Evolutionary conservation across 2,113 vertebrate species (phyloP).

Genomic region (Nematolebias whitei): DNA sequence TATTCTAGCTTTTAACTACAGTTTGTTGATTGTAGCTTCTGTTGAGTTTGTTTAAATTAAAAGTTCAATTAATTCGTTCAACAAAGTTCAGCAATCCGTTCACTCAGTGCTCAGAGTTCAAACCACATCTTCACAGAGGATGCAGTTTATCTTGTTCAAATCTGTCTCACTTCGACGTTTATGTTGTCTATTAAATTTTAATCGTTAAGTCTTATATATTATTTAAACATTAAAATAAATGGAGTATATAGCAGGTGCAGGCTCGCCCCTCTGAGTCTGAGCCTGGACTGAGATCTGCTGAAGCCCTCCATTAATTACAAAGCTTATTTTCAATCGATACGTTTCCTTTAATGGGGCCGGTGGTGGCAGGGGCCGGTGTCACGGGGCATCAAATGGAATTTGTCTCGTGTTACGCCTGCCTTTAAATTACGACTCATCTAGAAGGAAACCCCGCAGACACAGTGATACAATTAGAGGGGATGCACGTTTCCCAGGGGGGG

Average conservation of each 20-base stretch:
- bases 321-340: conserved; percentile 71
- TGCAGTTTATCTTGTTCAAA: not conserved
- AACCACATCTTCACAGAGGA: too few relatives aligned
- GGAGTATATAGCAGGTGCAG: conserved; percentile 36
- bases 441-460: conserved; percentile 48
- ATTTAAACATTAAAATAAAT: conserved; percentile 43
- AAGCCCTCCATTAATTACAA: conserved; percentile 65
- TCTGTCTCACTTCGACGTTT: conserved; percentile 3
- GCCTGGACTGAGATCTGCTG: conserved; percentile 16
- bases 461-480: conserved; percentile 44
- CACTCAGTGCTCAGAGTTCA: too few relatives aligned
- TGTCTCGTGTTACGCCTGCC: conserved; percentile 57
- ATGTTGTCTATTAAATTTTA: conserved; percentile 32
- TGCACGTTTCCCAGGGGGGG: conserved; percentile 41
- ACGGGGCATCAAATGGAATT: conserved; percentile 57
- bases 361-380: conserved; percentile 51
- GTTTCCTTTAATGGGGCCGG: conserved; percentile 57
- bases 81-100: too few relatives aligned
- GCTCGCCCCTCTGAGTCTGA: conserved; percentile 7
- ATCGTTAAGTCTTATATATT: conserved; percentile 31
- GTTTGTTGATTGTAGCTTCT: too few relatives aligned
- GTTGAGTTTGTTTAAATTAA: too few relatives aligned
- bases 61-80: too few relatives aligned
- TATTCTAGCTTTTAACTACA: too few relatives aligned
- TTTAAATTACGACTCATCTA: conserved; percentile 50